These are phyloP conservation scores for Mus minutoides DNA, from an alignment of 2,797 vertebrate genomes.

Conservation along the genomic window DNA sequence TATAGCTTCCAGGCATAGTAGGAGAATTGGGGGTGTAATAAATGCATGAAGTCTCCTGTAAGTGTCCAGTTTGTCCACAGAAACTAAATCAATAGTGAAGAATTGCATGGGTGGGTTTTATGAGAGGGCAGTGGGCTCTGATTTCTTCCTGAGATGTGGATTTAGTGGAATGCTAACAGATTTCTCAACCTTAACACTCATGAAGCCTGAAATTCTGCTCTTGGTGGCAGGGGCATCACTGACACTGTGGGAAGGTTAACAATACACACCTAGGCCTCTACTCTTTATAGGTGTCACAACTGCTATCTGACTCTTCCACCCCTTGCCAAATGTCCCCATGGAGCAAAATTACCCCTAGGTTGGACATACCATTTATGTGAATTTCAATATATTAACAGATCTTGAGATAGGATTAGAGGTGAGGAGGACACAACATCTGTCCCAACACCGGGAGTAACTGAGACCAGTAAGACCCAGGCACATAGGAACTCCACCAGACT, in stretches of 20 bases:
- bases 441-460: too few species aligned
- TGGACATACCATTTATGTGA: background rate
- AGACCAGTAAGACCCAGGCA: too few species aligned
- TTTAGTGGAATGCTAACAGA: background rate
- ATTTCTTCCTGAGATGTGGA: background rate
- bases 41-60: background rate
- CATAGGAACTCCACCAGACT: too few species aligned
- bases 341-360: background rate
- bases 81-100: background rate
- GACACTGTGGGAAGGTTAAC: background rate
- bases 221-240: background rate
- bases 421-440: too few species aligned
- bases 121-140: background rate
- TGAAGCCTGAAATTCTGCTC: background rate
- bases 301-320: background rate
- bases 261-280: background rate
- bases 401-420: background rate
- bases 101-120: background rate
- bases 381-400: conserved; percentile 4
- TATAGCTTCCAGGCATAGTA: background rate
- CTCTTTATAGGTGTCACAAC: background rate
- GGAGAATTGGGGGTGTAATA: background rate
- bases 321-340: background rate
- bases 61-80: background rate
- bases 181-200: background rate